phyloP scores from a whole-genome alignment of 1,140 invertebrate species.

The Sitodiplosis mosellana region DNA sequence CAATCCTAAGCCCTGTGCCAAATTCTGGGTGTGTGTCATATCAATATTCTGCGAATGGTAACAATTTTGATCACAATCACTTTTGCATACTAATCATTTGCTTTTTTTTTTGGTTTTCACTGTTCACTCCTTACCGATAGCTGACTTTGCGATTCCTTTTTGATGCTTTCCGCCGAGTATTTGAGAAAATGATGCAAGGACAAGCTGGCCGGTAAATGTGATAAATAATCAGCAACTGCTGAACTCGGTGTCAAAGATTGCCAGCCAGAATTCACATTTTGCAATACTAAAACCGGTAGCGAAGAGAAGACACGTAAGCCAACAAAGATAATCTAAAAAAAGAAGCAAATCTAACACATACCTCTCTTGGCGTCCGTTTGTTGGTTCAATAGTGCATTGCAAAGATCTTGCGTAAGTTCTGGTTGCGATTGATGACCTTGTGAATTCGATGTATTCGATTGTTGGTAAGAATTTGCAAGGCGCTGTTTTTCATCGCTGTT shows the following conservation, averaged over 20 bases:
- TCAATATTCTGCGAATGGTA: constrained; percentile 1
- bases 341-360: background rate
- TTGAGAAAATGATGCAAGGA: constrained; percentile 69
- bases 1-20: constrained; percentile 20
- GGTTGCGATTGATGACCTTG: constrained; percentile 18
- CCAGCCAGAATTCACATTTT: constrained; percentile 31
- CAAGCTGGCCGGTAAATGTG: constrained; percentile 48
- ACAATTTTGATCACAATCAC: background rate
- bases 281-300: constrained; percentile 13
- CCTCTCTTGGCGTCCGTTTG: constrained; percentile 15
- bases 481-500: background rate
- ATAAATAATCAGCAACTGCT: constrained; percentile 55
- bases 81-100: background rate
- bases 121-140: constrained; percentile 6
- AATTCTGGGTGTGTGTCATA: constrained; percentile 17
- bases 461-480: constrained; percentile 9
- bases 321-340: background rate
- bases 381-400: constrained; percentile 23
- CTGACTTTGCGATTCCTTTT: constrained; percentile 38
- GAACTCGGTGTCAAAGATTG: constrained; percentile 57
- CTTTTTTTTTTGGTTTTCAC: background rate
- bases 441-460: constrained; percentile 11
- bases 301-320: background rate
- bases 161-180: constrained; percentile 59
- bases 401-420: constrained; percentile 22